A percentile compares a stretch with the other conserved stretches of the same genome.
Evolutionary conservation across 2,113 vertebrate species (phyloP).

Genomic region (Anarrhichthys ocellatus): DNA sequence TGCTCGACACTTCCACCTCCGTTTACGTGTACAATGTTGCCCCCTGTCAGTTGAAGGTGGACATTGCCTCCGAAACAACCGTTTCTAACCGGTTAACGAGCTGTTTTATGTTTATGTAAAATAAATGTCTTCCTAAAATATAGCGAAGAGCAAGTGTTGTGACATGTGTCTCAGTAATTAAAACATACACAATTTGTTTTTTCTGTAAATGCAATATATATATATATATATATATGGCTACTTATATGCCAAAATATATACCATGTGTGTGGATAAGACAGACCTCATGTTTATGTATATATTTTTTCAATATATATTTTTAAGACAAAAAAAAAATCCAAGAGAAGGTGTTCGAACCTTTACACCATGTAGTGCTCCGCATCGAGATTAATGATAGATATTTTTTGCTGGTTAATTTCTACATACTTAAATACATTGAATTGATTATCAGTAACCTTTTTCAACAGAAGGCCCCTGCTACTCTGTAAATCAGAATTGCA

Average conservation of each 20-base stretch:
- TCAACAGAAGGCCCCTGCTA: background rate
- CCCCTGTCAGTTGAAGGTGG: conserved; percentile 44
- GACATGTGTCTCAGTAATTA: fast-evolving
- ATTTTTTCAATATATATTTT: background rate
- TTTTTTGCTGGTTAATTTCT: background rate
- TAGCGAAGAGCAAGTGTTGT: background rate
- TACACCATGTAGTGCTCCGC: background rate
- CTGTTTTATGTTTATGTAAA: background rate
- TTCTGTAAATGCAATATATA: background rate
- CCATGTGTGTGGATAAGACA: background rate
- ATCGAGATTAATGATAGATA: background rate
- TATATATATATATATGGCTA: too few species aligned
- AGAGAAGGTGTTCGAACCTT: background rate
- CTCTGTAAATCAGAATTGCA: background rate
- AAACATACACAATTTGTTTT: background rate
- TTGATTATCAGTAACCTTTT: background rate
- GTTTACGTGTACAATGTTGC: conserved; percentile 34
- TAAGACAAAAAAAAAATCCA: background rate
- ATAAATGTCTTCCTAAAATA: fast-evolving
- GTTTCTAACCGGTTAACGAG: too few species aligned
- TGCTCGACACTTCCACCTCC: conserved; percentile 33
- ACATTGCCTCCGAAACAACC: background rate
- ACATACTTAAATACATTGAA: background rate
- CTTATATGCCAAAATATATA: too few species aligned
- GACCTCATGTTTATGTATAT: background rate